Evolutionary conservation across 2,113 vertebrate species (phyloP), one percentile per base, ranked within the genome.

Genomic region (Hippocampus comes): DNA sequence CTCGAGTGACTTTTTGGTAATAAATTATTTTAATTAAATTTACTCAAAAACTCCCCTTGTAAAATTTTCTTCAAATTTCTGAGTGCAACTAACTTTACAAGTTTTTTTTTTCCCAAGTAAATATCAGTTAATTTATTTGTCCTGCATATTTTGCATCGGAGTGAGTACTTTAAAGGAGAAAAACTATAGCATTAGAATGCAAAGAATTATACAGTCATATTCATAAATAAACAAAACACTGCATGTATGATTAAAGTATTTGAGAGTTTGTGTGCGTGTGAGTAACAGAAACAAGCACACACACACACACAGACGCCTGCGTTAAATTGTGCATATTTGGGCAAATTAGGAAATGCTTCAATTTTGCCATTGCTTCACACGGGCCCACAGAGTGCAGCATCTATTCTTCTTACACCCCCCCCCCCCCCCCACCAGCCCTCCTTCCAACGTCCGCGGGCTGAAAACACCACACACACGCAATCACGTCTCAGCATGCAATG

Each of bases 341-440:
- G 69, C 71, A 73, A 81, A 78, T 85, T 86, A 81, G 49, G 76
- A 72, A 63, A 41, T 64, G 49, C 27, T 66, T 73, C n/a, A 61
- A 30, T 70, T 70, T 67, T 55, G 41, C 23, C 72, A 56, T 53
- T 46, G 7, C 53, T 46, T 27, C 67, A 71, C 49, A 70, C 61
- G 63, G 15, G 48, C 30, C n/a, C 11, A 12, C 4, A 1, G 63
- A 64, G 59, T 63, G 77, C 57, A 42, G 41, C 70, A 53, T 77
- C 64, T 48, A 43, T 38, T 67, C n/a, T 48, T 20, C 70, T 38
- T 38, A 38, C 0, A 6, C 0, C 34, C 34, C 34, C 34, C 34
- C 34, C 34, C 34, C 5, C 30, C 4, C 30, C 4, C 30, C 27
- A 1, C 25, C 25, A 25, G 1, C 3, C 30, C 4, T 5, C 34